Evolutionary conservation across 35 echinoderm and acorn worm species (phyloP).

Genomic region (Antedon bifida): DNA sequence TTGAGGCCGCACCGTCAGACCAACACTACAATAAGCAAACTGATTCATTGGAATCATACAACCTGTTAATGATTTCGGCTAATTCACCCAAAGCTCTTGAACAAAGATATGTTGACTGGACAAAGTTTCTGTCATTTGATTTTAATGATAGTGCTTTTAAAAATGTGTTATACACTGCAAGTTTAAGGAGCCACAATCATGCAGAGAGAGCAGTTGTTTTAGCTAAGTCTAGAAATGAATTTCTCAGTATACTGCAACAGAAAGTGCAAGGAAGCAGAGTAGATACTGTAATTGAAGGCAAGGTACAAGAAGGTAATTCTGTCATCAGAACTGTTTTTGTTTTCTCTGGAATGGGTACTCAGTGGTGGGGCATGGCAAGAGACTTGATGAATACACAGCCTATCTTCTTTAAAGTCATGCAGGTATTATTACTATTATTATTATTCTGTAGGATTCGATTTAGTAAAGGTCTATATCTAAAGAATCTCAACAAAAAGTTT

Average conservation of each 20-base stretch:
- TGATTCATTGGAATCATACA: background rate
- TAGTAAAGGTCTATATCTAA: too few species aligned
- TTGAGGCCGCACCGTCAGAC: constrained; percentile 20
- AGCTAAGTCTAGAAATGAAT: background rate
- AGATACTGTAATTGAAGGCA: constrained; percentile 13
- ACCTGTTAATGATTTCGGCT: constrained; percentile 7
- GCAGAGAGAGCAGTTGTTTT: background rate
- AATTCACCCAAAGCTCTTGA: background rate
- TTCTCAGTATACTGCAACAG: background rate
- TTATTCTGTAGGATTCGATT: too few species aligned
- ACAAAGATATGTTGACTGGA: background rate
- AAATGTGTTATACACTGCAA: constrained; percentile 7
- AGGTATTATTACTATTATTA: too few species aligned
- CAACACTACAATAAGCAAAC: background rate
- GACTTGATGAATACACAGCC: constrained; percentile 19
- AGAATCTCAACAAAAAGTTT: too few species aligned
- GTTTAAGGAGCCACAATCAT: background rate
- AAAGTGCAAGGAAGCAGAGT: background rate
- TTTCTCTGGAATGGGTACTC: constrained; percentile 68
- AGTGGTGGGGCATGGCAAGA: constrained; percentile 59
- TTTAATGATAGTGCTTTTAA: too few species aligned
- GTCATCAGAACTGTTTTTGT: constrained; percentile 21
- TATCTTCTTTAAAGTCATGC: constrained; percentile 21
- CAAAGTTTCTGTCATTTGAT: background rate
- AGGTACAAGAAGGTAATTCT: background rate